A percentile compares a stretch with the other conserved stretches of the same genome.
Conservation (phyloP, 2,888 invertebrate species). For the Euzetes globulus region DNA sequence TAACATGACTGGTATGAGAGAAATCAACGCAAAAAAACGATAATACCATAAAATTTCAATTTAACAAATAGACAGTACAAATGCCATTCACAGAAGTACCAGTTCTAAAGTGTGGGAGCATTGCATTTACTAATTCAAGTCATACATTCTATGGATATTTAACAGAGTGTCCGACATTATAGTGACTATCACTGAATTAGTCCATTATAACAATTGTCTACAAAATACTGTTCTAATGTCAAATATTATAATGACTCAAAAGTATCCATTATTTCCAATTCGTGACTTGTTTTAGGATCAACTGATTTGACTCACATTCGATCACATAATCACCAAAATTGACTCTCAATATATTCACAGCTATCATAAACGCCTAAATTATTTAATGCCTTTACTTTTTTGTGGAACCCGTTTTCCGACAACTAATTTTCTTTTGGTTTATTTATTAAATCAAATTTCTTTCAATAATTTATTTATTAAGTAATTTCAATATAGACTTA, state of each 20-base stretch:
- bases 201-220: background rate
- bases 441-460: background rate
- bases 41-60: constrained; percentile 28
- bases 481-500: background rate
- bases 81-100: background rate
- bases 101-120: background rate
- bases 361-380: too few species aligned
- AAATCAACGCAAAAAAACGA: background rate
- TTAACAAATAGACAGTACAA: background rate
- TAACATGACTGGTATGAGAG: background rate
- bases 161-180: constrained; percentile 24
- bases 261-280: background rate
- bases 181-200: constrained; percentile 1
- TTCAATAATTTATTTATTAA: background rate
- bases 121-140: background rate
- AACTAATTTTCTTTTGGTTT: background rate
- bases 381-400: background rate
- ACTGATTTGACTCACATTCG: background rate
- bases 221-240: background rate
- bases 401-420: background rate
- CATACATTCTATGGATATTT: constrained; percentile 12
- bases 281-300: constrained; percentile 24
- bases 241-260: constrained; percentile 22
- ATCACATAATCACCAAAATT: background rate
- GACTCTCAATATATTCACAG: background rate